Evolutionary conservation across 2,113 vertebrate species (phyloP).

Genomic region (Eolophus roseicapilla): DNA sequence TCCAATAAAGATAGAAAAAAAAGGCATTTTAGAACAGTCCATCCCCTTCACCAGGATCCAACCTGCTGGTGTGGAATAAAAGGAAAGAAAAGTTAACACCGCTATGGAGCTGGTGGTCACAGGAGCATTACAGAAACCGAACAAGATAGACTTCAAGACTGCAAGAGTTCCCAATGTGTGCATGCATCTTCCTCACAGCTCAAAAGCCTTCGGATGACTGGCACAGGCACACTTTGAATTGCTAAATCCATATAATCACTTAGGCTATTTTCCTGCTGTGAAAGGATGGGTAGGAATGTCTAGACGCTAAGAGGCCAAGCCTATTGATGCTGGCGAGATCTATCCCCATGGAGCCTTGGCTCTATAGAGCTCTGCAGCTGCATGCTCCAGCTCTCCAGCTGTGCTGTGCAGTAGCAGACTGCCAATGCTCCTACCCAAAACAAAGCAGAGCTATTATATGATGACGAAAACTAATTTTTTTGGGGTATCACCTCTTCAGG

Average conservation of each 20-base stretch:
- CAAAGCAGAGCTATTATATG: background rate
- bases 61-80: background rate
- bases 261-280: background rate
- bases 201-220: background rate
- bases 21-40: background rate
- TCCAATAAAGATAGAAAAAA: background rate
- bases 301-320: background rate
- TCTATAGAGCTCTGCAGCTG: background rate
- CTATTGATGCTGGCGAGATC: background rate
- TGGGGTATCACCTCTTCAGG: background rate
- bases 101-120: background rate
- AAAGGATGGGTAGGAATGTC: slow-evolving; percentile 3
- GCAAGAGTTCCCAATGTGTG: background rate
- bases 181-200: background rate
- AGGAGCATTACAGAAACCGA: background rate
- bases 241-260: background rate
- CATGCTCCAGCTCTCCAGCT: background rate
- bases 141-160: background rate
- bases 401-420: background rate
- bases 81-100: background rate
- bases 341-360: background rate
- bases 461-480: rapidly evolving
- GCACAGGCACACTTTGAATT: background rate
- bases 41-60: background rate
- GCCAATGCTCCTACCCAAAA: background rate